Conservation (phyloP, 1,140 invertebrate species). For the Brachionus koreanus region DNA sequence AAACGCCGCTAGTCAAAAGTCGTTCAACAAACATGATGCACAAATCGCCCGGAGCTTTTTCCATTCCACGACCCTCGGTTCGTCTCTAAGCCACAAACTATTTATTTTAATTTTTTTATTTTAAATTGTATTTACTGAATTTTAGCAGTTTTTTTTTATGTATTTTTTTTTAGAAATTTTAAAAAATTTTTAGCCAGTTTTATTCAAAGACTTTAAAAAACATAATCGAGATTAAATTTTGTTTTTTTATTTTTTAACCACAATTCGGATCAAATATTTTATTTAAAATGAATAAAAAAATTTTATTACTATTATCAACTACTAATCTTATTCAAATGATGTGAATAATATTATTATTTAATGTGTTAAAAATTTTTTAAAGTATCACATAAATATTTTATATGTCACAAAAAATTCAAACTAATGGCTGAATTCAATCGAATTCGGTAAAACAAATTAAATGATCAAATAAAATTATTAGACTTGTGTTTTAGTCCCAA, state of each 20-base stretch:
- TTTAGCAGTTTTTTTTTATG: not conserved
- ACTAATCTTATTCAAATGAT: too few relatives aligned
- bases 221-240: not conserved
- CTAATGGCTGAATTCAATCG: too few relatives aligned
- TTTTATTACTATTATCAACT: too few relatives aligned
- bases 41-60: conserved; percentile 8
- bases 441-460: too few relatives aligned
- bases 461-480: too few relatives aligned
- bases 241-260: not conserved
- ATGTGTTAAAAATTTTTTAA: too few relatives aligned
- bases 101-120: not conserved
- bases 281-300: not conserved
- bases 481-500: too few relatives aligned
- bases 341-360: too few relatives aligned
- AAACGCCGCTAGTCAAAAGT: not conserved
- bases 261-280: not conserved
- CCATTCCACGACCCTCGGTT: not conserved
- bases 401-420: too few relatives aligned
- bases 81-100: not conserved
- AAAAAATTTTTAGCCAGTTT: not conserved
- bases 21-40: not conserved
- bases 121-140: conserved; percentile 22
- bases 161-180: not conserved
- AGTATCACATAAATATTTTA: too few relatives aligned
- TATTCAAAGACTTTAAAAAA: not conserved